Base-by-base conservation (phyloP, 2,113 vertebrate genomes). In the Lanius collurio region DNA sequence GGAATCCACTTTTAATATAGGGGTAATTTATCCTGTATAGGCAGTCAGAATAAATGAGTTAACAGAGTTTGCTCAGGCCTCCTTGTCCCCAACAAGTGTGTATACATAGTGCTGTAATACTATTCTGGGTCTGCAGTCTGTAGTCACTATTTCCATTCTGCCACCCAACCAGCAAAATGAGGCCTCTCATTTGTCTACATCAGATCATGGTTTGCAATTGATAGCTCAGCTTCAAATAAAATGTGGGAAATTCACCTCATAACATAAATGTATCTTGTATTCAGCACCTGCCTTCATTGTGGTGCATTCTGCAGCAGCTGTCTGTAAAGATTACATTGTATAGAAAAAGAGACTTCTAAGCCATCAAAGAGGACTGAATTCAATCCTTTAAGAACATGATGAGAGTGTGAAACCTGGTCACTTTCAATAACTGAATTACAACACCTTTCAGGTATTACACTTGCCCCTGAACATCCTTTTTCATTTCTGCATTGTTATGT, bases 361-460 rank as follows among this genome's bases (percentile, higher is more conserved):
- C 50, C 35, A 18, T 76, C 74, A 65, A 22, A 92, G 57, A 53
- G 26, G 49, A 60, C 69, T 56, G 50, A 91, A 60, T 79, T 39
- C 46, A 78, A 79, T 79, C 49, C 69, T 90, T 83, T 90, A 68
- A 83, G 57, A 56, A 50, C 64, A 78, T 9, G 27, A 79, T 12
- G 69, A 83, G 41, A 64, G 35, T 1, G 3, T 10, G 21, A 89
- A 86, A 68, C 52, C 39, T 35, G 56, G 50, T 16, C 28, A 68
- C 93, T 93, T 90, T 71, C 83, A 78, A 35, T 70, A 91, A 74
- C 63, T 71, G 83, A 95, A 26, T 91, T 93, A 78, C 35, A 81
- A 15, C 47, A 81, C 76, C 64, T 92, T 92, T 65, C 60, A 78
- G 60, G 44, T 87, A 68, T 63, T 89, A 75, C 64, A 35, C 11